phyloP scores from a whole-genome alignment of 1,140 invertebrate species.

The Orchestia grillus region DNA sequence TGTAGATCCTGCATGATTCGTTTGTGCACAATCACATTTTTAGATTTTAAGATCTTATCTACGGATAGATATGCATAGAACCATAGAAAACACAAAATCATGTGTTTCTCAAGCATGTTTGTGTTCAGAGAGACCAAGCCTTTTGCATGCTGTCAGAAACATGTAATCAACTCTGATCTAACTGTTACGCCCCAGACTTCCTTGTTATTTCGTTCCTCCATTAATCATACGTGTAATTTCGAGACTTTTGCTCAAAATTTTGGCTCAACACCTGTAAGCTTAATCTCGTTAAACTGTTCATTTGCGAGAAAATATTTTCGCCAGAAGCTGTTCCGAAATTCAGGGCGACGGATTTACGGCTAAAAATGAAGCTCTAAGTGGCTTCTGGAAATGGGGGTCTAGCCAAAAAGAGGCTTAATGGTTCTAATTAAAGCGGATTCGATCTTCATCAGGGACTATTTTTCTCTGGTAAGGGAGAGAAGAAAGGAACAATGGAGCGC shows the following conservation, averaged over 20 bases:
- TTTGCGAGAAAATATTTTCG: background rate
- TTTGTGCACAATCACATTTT: too few relatives aligned
- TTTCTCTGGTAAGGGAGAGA: background rate
- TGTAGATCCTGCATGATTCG: too few relatives aligned
- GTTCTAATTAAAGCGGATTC: constrained; percentile 1
- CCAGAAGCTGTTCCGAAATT: background rate
- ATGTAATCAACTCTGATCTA: background rate
- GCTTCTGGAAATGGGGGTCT: background rate
- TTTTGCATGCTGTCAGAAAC: background rate
- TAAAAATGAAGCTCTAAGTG: background rate
- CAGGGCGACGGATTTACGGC: background rate
- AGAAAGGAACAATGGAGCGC: background rate
- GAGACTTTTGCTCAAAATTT: background rate
- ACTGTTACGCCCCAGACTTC: background rate
- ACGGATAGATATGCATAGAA: too few relatives aligned
- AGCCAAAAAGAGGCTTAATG: background rate
- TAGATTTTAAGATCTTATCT: too few relatives aligned
- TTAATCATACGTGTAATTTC: background rate
- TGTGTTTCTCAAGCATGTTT: too few relatives aligned
- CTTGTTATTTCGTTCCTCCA: background rate
- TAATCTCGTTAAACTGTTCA: background rate
- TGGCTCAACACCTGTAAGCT: background rate
- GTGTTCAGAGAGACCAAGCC: too few relatives aligned
- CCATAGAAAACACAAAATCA: too few relatives aligned
- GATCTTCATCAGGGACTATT: background rate